These are phyloP conservation scores for Taurulus bubalis DNA, from an alignment of 2,113 vertebrate species.

Conservation along the genomic window DNA sequence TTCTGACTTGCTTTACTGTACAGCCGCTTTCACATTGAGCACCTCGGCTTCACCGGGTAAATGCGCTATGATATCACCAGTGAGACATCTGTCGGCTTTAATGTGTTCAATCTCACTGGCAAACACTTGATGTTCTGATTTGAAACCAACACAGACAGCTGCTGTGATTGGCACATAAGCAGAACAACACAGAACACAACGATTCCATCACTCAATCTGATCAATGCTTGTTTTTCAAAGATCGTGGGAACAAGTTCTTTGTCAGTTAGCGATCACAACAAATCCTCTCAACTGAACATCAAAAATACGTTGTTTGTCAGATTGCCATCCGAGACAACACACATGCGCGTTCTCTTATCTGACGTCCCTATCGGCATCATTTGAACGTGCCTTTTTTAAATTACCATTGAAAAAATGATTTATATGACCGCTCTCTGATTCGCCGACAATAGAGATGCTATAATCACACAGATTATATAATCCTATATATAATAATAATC, in stretches of 20 bases:
- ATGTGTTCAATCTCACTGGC: constrained; percentile 46
- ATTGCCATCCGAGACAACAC: constrained; percentile 11
- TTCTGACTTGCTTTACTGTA: not conserved
- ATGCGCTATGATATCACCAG: constrained; percentile 27
- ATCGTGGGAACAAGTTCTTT: constrained; percentile 31
- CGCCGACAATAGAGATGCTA: not conserved
- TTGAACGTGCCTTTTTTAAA: not conserved
- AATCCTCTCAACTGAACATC: not conserved
- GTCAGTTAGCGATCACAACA: constrained; percentile 23
- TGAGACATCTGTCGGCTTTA: constrained; percentile 51
- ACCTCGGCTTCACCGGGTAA: constrained; percentile 7
- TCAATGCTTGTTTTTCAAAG: constrained; percentile 39
- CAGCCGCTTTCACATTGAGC: constrained; percentile 5
- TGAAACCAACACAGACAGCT: constrained; percentile 52
- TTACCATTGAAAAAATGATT: not conserved
- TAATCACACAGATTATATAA: too few species aligned
- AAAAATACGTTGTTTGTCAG: not conserved
- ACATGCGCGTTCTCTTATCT: not conserved
- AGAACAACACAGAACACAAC: constrained; percentile 34
- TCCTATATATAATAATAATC: too few species aligned
- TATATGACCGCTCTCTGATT: not conserved
- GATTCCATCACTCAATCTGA: constrained; percentile 42
- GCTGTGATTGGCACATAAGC: constrained; percentile 59
- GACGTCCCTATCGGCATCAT: not conserved
- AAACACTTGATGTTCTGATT: constrained; percentile 50